phyloP scores from a whole-genome alignment of 2,113 vertebrate genomes.

The Pandion haliaetus region DNA sequence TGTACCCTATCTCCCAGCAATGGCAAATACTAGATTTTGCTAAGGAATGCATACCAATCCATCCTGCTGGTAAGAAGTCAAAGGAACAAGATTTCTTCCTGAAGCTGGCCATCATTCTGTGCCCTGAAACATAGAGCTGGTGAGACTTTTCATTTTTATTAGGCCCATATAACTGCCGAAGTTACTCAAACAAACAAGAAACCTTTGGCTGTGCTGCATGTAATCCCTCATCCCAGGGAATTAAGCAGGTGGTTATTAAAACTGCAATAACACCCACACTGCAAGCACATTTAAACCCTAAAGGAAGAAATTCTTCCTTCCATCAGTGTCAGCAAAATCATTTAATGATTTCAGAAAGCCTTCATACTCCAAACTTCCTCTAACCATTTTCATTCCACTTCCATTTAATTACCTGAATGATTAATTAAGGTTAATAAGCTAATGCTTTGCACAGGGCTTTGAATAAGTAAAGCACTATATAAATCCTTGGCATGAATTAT shows the following conservation, averaged over 20 bases:
- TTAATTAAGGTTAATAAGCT: slow-evolving; percentile 36
- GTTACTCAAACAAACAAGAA: not conserved
- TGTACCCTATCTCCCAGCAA: not conserved
- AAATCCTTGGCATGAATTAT: not conserved
- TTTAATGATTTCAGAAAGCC: slow-evolving; percentile 30
- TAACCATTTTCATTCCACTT: slow-evolving; percentile 11
- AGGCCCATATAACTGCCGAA: not conserved
- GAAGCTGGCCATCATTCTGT: not conserved
- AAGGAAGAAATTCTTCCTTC: slow-evolving; percentile 40
- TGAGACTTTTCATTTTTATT: not conserved
- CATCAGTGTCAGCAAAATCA: slow-evolving; percentile 23
- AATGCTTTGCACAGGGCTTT: not conserved
- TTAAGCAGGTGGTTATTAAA: slow-evolving; percentile 41
- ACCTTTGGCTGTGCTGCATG: not conserved
- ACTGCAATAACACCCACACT: slow-evolving; percentile 6
- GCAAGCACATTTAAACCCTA: not conserved
- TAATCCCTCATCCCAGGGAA: slow-evolving; percentile 13
- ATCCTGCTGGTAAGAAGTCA: not conserved
- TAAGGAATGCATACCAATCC: not conserved
- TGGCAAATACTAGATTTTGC: not conserved
- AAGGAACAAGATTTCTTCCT: not conserved
- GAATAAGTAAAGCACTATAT: not conserved
- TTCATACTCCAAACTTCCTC: slow-evolving; percentile 28
- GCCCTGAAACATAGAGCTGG: not conserved
- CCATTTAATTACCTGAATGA: slow-evolving; percentile 37